Base-by-base conservation (phyloP, 2,888 invertebrate genomes). In the Junonia oenone region DNA sequence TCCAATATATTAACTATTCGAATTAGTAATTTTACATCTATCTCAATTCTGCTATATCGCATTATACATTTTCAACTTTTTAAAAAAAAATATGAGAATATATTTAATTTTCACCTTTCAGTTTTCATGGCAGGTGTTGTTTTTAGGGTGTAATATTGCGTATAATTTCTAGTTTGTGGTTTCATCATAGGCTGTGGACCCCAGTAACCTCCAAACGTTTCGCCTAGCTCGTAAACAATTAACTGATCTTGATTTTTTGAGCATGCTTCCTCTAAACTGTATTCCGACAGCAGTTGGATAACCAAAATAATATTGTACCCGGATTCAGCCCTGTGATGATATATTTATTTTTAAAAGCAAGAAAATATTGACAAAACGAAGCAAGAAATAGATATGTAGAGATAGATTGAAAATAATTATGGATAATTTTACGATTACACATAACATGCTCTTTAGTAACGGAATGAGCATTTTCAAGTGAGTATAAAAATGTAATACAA, bases 191-290 rank as follows among this genome's bases (percentile, higher is more conserved):
- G 81, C 22, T 85, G 45, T 1, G 76, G 71, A 0, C 81, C 87
- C 89, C 88, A 89, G 61, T 88, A 89, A 0, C 86, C 87, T 0
- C 88, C 87, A 53, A 81, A 87, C 0, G 83, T 84, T 65, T 88
- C 88, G 0, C 80, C 79, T 62, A 87, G 70, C 53, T 82, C 83
- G 46, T 83, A 84, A 8, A 89, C 78, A 4, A 77, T 38, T 17
- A 90, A 56, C 64, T 86, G 88, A 43, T 77, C 67, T 2, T 65
- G 61, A 29, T 65, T 65, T 5, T 64, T 33, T 0, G 58, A 38
- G 59, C 89, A 89, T 0, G 76, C 61, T 0, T 61, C 53, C 14
- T 40, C 11, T 11, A 83, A 55, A 35, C 61, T 69, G 6, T 65
- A 55, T 1, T 68, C 68, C 5, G 71, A 65, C 26, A 64, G 22